These are phyloP conservation scores for Cacatua alba DNA, from an alignment of 2,113 vertebrate genomes.

Conservation along the genomic window DNA sequence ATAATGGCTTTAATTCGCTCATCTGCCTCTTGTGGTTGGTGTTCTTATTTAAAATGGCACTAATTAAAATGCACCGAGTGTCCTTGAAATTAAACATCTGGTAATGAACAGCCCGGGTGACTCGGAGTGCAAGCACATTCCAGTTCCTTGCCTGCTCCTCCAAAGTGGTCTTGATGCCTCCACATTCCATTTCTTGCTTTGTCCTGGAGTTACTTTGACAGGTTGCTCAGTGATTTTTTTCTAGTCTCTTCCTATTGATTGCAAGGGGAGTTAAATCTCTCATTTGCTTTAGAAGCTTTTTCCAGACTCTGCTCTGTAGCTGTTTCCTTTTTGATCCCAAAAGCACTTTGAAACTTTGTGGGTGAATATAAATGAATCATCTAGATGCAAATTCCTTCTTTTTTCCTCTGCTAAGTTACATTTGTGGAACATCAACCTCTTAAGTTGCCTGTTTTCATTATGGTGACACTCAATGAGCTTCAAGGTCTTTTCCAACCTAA, in stretches of 20 bases:
- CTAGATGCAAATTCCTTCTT: neutral
- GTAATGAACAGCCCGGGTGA: neutral
- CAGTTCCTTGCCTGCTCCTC: neutral
- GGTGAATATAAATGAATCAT: neutral
- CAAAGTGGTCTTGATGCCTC: neutral
- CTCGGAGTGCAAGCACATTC: neutral
- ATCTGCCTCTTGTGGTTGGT: conserved; percentile 10
- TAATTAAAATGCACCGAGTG: conserved; percentile 24
- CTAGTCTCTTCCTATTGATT: neutral
- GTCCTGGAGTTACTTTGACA: neutral
- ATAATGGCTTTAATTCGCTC: neutral
- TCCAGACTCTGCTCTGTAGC: neutral
- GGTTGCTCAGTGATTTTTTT: neutral
- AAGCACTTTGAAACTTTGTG: neutral
- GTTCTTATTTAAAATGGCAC: neutral
- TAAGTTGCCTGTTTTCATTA: neutral
- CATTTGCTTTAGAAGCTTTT: neutral
- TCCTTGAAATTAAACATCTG: conserved; percentile 48
- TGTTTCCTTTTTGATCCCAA: neutral
- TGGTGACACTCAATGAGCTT: neutral
- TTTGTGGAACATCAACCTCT: neutral
- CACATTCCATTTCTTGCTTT: neutral
- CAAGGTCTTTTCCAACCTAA: neutral
- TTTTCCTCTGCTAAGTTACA: neutral
- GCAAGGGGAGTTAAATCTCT: neutral